These are phyloP conservation scores for Chloroceryle inda DNA, from an alignment of 2,797 vertebrate species.

Conservation along the genomic window DNA sequence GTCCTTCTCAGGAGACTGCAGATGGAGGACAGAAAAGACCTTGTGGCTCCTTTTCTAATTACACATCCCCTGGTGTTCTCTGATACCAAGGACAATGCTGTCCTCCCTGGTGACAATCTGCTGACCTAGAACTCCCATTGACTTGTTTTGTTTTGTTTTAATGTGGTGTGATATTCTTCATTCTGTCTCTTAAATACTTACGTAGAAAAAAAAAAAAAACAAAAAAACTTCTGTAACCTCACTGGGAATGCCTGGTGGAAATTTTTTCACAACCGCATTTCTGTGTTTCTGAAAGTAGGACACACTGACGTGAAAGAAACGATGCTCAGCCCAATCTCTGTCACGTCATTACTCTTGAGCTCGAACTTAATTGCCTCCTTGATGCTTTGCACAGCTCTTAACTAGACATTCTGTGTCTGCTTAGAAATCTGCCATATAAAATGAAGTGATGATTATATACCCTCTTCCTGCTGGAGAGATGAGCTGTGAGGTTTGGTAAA, in stretches of 20 bases:
- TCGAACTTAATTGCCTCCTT: slow-evolving; percentile 56
- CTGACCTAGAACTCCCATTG: background rate
- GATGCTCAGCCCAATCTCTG: slow-evolving; percentile 48
- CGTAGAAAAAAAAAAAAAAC: too few species aligned
- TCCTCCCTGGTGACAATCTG: background rate
- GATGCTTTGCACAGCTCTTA: slow-evolving; percentile 54
- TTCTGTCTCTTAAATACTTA: slow-evolving; percentile 2
- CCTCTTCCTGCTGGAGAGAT: background rate
- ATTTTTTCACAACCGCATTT: slow-evolving; percentile 41
- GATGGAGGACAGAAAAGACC: background rate
- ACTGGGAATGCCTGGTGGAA: background rate
- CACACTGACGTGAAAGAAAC: slow-evolving; percentile 20
- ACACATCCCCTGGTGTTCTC: background rate
- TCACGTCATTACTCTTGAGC: slow-evolving; percentile 66
- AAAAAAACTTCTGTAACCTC: background rate
- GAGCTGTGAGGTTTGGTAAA: background rate
- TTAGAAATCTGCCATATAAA: slow-evolving; percentile 36
- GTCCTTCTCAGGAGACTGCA: background rate
- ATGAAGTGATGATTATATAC: slow-evolving; percentile 16
- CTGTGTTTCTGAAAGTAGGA: slow-evolving; percentile 53
- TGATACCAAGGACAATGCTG: background rate
- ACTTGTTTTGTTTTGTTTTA: background rate
- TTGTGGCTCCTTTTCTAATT: background rate
- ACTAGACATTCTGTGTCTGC: slow-evolving; percentile 20
- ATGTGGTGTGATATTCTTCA: background rate